Evolutionary conservation across 2,888 invertebrate species (phyloP).

Genomic region (Lacanobia wlatinum): DNA sequence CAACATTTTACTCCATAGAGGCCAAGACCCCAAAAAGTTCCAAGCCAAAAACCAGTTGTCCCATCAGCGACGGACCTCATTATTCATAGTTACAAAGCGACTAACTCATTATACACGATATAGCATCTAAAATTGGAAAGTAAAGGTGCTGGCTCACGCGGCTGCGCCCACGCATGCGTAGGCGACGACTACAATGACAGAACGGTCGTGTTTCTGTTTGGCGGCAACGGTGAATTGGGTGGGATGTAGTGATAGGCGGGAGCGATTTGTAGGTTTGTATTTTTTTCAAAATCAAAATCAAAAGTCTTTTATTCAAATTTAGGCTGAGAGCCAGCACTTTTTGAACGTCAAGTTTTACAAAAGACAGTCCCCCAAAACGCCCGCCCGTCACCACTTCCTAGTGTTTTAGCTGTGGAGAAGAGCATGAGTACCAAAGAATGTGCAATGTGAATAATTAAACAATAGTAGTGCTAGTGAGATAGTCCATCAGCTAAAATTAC

Average conservation of each 20-base stretch:
- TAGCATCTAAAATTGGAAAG: slow-evolving; percentile 83
- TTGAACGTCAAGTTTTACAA: no score
- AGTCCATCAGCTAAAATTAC: no score
- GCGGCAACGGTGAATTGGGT: slow-evolving; percentile 50
- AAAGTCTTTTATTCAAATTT: no score
- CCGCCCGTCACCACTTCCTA: no score
- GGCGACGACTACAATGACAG: slow-evolving; percentile 72
- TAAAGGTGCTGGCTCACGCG: slow-evolving; percentile 70
- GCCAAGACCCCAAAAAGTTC: neutral
- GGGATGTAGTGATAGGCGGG: slow-evolving; percentile 5
- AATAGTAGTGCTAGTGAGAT: no score
- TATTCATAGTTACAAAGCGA: slow-evolving; percentile 57
- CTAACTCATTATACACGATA: slow-evolving; percentile 57
- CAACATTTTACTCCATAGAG: no score
- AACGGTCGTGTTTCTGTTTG: slow-evolving; percentile 64
- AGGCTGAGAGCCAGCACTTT: no score
- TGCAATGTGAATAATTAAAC: no score
- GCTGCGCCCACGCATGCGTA: slow-evolving; percentile 74
- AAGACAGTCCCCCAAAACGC: no score
- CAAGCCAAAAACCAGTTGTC: neutral
- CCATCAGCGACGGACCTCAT: slow-evolving; percentile 35
- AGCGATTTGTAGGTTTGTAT: slow-evolving; percentile 21
- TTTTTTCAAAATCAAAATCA: neutral
- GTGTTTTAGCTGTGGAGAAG: no score
- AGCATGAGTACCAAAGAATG: no score